Evolutionary conservation across 2,797 vertebrate species (phyloP).

Genomic region (Bucorvus abyssinicus): DNA sequence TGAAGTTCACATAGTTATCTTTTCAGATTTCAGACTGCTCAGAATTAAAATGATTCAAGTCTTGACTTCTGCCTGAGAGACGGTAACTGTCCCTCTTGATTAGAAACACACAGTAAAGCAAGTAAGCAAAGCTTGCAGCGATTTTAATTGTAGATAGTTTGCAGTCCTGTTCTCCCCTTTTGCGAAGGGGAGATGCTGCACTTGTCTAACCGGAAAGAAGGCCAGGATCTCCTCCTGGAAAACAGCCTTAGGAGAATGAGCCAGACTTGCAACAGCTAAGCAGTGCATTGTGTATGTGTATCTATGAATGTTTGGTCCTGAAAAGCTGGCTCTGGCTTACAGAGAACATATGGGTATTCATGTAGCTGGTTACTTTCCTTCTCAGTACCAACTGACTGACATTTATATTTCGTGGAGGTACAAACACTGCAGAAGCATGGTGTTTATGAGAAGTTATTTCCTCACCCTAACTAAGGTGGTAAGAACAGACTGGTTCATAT

Average conservation of each 20-base stretch:
- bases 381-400: not conserved
- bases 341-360: not conserved
- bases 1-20: not conserved
- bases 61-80: not conserved
- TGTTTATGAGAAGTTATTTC: not conserved
- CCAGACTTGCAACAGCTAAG: not conserved
- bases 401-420: not conserved
- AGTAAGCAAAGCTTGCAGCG: not conserved
- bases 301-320: not conserved
- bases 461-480: not conserved
- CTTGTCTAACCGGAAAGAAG: not conserved
- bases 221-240: not conserved
- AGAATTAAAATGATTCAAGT: not conserved
- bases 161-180: not conserved
- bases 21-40: not conserved
- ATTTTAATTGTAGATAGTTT: not conserved
- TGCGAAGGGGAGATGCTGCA: not conserved
- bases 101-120: not conserved
- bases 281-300: not conserved
- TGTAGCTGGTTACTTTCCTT: not conserved
- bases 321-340: not conserved
- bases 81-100: not conserved
- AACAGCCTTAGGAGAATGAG: not conserved
- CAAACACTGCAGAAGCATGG: not conserved
- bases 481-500: not conserved